phyloP scores from a whole-genome alignment of 2,113 vertebrate genomes.

The Tor tambroides region DNA sequence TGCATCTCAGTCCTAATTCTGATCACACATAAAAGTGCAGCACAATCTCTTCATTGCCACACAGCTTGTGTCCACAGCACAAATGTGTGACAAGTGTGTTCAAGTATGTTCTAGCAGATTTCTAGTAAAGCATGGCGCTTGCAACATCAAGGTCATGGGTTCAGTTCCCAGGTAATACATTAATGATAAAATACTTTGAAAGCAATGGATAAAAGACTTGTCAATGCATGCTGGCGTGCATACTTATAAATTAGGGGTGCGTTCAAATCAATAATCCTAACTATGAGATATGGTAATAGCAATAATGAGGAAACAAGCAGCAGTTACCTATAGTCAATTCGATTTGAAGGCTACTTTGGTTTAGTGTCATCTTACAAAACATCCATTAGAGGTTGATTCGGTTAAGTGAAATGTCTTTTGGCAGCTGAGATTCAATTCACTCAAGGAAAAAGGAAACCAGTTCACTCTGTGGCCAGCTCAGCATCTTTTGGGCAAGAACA shows the following conservation, averaged over 20 bases:
- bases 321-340: background rate
- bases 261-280: background rate
- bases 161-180: background rate
- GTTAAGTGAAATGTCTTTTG: slow-evolving; percentile 10
- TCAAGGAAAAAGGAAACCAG: background rate
- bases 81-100: background rate
- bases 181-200: background rate
- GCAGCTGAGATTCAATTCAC: background rate
- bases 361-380: slow-evolving; percentile 5
- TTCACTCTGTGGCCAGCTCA: background rate
- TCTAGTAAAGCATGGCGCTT: background rate
- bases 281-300: background rate
- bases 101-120: too few relatives aligned
- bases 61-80: background rate
- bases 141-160: background rate
- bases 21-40: too few relatives aligned
- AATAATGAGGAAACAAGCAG: background rate
- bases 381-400: slow-evolving; percentile 4
- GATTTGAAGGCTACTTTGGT: background rate
- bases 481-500: slow-evolving; percentile 3
- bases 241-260: background rate
- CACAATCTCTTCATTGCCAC: background rate
- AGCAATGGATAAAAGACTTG: background rate
- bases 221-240: background rate
- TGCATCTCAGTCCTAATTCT: too few relatives aligned